A percentile compares a stretch with the other conserved stretches of the same genome.
These are phyloP conservation scores for Pachyseris speciosa DNA, from an alignment of 64 coral and sea anemone genomes.

Conservation along the genomic window DNA sequence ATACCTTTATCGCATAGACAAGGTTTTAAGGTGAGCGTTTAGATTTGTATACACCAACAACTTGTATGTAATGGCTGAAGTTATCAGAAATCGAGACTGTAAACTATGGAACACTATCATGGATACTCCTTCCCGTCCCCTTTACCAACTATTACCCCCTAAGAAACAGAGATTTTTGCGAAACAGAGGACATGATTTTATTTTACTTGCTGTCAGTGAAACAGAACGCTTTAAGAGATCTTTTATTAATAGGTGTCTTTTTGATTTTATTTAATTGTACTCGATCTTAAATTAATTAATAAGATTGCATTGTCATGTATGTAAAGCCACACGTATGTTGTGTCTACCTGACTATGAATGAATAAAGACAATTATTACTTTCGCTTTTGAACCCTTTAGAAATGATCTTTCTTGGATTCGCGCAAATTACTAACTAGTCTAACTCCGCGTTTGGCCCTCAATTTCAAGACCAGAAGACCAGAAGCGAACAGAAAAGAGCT, in stretches of 20 bases:
- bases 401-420: too few relatives aligned
- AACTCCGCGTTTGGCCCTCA: too few relatives aligned
- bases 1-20: conserved; percentile 11
- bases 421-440: too few relatives aligned
- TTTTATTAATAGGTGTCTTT: too few relatives aligned
- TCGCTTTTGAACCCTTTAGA: not conserved
- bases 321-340: too few relatives aligned
- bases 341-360: too few relatives aligned
- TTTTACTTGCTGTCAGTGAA: conserved; percentile 39
- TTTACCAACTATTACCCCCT: conserved; percentile 27
- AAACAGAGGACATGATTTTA: conserved; percentile 28
- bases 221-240: too few relatives aligned
- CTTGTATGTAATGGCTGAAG: not conserved
- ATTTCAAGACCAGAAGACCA: too few relatives aligned
- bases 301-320: too few relatives aligned
- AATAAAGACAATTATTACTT: too few relatives aligned
- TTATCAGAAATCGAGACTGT: conserved; percentile 43
- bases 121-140: not conserved
- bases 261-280: too few relatives aligned
- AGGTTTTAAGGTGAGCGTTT: conserved; percentile 1
- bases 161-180: conserved; percentile 17
- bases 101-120: conserved; percentile 18
- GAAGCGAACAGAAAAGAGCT: not conserved
- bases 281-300: too few relatives aligned
- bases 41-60: conserved; percentile 49